phyloP scores from a whole-genome alignment of 1,140 invertebrate genomes.

The Drosophila seguyi region DNA sequence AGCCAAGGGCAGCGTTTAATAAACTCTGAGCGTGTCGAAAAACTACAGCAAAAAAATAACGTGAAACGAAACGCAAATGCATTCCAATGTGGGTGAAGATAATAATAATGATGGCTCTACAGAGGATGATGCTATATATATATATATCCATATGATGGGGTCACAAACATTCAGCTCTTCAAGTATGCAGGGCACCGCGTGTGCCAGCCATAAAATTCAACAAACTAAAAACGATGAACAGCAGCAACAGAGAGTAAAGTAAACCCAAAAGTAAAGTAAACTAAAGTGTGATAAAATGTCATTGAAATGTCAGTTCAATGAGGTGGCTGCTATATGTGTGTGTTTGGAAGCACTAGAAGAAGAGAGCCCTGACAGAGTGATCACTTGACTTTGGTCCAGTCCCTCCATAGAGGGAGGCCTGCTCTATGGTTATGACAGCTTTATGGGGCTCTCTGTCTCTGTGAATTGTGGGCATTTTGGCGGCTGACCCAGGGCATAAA shows the following conservation, averaged over 20 bases:
- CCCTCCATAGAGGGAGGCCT: not conserved
- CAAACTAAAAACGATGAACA: constrained; percentile 29
- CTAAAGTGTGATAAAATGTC: constrained; percentile 53
- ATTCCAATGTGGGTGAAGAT: constrained; percentile 47
- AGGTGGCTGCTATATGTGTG: constrained; percentile 16
- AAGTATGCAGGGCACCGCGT: constrained; percentile 59
- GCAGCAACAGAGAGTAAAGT: constrained; percentile 1
- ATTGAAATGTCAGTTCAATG: constrained; percentile 64
- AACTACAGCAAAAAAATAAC: constrained; percentile 1
- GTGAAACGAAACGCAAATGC: constrained; percentile 32
- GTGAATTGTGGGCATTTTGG: constrained; percentile 22
- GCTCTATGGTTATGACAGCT: constrained; percentile 33
- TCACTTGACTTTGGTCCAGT: constrained; percentile 37
- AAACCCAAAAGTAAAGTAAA: constrained; percentile 18
- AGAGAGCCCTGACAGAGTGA: constrained; percentile 33
- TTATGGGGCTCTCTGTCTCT: constrained; percentile 20
- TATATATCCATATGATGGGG: constrained; percentile 4
- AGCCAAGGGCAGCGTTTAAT: constrained; percentile 46
- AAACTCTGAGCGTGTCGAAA: constrained; percentile 44
- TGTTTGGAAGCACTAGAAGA: not conserved
- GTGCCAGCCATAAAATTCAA: constrained; percentile 16
- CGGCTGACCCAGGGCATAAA: not conserved
- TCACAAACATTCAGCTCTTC: constrained; percentile 18
- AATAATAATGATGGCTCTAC: constrained; percentile 23
- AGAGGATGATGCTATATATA: constrained; percentile 8